These are phyloP conservation scores for Dicaeum eximium DNA, from an alignment of 2,113 vertebrate genomes.

Conservation along the genomic window DNA sequence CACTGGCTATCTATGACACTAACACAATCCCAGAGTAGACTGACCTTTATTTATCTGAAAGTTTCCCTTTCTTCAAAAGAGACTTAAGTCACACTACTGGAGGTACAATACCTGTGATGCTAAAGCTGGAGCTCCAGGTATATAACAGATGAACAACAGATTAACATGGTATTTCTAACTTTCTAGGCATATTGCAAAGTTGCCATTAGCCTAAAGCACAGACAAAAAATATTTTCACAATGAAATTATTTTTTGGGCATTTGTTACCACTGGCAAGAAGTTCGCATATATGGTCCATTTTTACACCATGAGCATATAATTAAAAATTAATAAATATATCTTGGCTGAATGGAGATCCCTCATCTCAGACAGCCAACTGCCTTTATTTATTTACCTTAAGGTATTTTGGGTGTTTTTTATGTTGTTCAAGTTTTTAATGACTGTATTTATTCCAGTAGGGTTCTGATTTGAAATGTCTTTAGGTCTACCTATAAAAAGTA, in stretches of 20 bases:
- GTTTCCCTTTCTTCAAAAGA: not conserved
- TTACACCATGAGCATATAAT: not conserved
- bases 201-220: not conserved
- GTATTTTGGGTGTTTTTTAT: not conserved
- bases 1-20: not conserved
- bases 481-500: not conserved
- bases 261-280: not conserved
- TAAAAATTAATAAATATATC: not conserved
- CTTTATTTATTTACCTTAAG: not conserved
- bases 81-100: not conserved
- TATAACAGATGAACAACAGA: accelerated
- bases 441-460: not conserved
- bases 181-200: not conserved
- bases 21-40: not conserved
- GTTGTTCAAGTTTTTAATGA: not conserved
- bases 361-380: not conserved
- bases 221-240: not conserved
- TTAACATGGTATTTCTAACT: not conserved
- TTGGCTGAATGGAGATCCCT: not conserved
- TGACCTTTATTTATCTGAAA: not conserved
- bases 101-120: not conserved
- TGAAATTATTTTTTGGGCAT: not conserved
- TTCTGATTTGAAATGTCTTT: not conserved
- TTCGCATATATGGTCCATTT: not conserved
- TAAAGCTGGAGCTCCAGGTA: not conserved